Percentiles rank a stretch among this genome's conserved stretches.
phyloP scores from a whole-genome alignment of 2,797 vertebrate species.

The Sebastes ruberrimus region DNA sequence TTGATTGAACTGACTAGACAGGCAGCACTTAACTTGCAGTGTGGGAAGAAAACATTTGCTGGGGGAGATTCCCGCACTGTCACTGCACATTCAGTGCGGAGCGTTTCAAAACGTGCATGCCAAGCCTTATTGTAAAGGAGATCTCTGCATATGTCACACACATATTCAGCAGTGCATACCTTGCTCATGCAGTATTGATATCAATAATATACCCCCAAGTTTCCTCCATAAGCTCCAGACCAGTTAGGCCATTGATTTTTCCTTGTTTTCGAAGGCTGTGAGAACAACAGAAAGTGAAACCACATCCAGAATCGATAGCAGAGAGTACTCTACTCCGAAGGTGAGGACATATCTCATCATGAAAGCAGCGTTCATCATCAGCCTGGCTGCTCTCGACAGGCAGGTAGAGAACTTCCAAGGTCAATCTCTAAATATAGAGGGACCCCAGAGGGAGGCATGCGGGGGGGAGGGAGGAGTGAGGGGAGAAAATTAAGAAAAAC shows the following conservation, averaged over 20 bases:
- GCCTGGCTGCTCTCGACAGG: constrained; percentile 28
- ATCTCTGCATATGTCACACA: background rate
- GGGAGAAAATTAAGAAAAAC: background rate
- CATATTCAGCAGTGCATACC: background rate
- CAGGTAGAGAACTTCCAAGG: constrained; percentile 58
- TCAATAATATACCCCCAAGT: background rate
- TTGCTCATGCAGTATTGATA: background rate
- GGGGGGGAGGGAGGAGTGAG: background rate
- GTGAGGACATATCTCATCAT: constrained; percentile 48
- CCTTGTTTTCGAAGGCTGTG: constrained; percentile 44
- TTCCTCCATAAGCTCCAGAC: constrained; percentile 24
- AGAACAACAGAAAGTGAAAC: constrained; percentile 67
- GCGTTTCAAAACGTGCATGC: background rate
- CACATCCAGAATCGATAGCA: constrained; percentile 68
- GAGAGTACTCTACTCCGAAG: constrained; percentile 53
- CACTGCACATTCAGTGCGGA: background rate
- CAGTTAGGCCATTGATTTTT: constrained; percentile 58
- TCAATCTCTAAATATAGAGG: constrained; percentile 60
- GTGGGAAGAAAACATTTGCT: constrained; percentile 14
- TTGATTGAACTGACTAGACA: constrained; percentile 25
- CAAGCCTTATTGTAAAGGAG: background rate
- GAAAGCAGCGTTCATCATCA: constrained; percentile 31
- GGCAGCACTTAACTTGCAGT: constrained; percentile 29
- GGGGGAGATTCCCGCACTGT: background rate
- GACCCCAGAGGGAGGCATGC: background rate